Conservation (phyloP, 2,888 invertebrate species). For the Hyles lineata region DNA sequence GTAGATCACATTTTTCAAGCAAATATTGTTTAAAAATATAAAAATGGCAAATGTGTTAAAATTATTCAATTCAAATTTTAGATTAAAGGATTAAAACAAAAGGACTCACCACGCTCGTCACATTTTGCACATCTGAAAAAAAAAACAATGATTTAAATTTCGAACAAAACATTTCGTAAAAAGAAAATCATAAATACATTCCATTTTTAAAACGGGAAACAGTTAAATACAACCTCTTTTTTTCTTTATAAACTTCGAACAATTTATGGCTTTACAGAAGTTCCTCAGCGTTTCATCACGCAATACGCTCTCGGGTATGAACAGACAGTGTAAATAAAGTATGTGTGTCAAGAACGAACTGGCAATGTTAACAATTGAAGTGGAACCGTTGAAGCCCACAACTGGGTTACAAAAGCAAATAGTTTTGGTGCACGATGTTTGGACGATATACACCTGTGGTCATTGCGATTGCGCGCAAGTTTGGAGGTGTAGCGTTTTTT, state of each 20-base stretch:
- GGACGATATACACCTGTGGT: conserved; percentile 46
- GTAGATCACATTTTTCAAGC: too few relatives aligned
- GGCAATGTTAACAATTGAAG: conserved; percentile 35
- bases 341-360: conserved; percentile 45
- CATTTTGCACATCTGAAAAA: not conserved
- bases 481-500: not conserved
- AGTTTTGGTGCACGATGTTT: conserved; percentile 34
- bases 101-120: too few relatives aligned
- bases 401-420: conserved; percentile 47
- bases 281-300: conserved; percentile 3
- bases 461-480: conserved; percentile 31
- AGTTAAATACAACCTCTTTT: not conserved
- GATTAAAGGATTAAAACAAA: too few relatives aligned
- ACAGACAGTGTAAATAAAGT: not conserved
- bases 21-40: too few relatives aligned
- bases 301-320: not conserved
- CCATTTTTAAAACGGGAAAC: not conserved
- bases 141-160: not conserved
- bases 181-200: not conserved
- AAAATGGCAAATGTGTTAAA: too few relatives aligned
- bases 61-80: too few relatives aligned
- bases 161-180: not conserved
- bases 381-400: conserved; percentile 31
- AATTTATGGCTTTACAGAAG: not conserved
- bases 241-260: not conserved